Evolutionary conservation across 2,113 vertebrate genomes (phyloP).

Genomic region (Nothocercus julius): DNA sequence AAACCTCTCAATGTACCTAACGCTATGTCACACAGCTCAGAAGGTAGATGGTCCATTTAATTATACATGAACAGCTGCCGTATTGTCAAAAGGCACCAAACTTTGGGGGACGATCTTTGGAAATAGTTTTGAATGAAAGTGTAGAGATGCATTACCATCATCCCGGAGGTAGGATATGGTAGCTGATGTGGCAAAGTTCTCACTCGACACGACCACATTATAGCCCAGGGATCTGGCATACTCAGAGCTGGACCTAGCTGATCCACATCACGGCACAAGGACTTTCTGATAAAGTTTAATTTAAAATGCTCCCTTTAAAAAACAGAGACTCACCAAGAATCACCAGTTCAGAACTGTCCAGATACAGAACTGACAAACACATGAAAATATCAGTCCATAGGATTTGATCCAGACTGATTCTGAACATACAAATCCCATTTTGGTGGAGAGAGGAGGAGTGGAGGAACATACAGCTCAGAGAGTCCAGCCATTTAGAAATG

Average conservation of each 20-base stretch:
- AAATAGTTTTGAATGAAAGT: neutral
- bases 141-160: neutral
- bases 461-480: neutral
- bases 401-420: neutral
- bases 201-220: neutral
- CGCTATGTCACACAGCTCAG: neutral
- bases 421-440: neutral
- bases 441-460: neutral
- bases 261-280: neutral
- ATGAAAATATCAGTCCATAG: neutral
- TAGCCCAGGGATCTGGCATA: neutral
- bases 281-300: neutral
- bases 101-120: neutral
- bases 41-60: neutral
- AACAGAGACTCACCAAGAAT: neutral
- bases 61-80: neutral
- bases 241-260: neutral
- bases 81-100: neutral
- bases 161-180: neutral
- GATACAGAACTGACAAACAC: neutral
- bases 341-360: neutral
- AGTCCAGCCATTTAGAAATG: constrained; percentile 30
- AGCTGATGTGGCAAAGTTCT: neutral
- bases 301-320: neutral
- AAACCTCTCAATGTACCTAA: neutral